Conservation (phyloP, 2,888 invertebrate genomes). For the Drosophila paranaensis region DNA sequence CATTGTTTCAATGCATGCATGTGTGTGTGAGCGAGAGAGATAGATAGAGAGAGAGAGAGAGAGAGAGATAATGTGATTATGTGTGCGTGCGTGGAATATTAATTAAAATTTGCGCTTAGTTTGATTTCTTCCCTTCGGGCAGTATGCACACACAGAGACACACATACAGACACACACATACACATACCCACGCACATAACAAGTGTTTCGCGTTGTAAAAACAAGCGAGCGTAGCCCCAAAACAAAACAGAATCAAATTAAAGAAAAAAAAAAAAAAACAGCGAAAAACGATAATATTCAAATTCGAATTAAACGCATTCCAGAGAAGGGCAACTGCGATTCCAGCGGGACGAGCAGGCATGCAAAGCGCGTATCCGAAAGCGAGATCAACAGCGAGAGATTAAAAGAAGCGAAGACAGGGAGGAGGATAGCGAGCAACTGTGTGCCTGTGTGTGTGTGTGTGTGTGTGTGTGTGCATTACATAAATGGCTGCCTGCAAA, state of each 20-base stretch:
- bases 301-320: conserved; percentile 77
- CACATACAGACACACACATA: background rate
- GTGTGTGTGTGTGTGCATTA: conserved; percentile 38
- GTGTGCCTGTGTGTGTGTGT: background rate
- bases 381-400: conserved; percentile 69
- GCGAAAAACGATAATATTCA: conserved; percentile 69
- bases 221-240: conserved; percentile 63
- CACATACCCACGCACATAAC: conserved; percentile 38
- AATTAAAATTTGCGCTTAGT: conserved; percentile 78
- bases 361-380: conserved; percentile 70
- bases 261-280: conserved; percentile 12
- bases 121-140: conserved; percentile 67
- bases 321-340: conserved; percentile 58
- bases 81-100: conserved; percentile 78
- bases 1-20: conserved; percentile 50
- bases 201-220: conserved; percentile 78
- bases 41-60: conserved; percentile 1
- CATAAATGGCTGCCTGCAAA: conserved; percentile 65
- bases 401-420: conserved; percentile 50
- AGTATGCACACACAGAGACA: conserved; percentile 10
- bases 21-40: conserved; percentile 2
- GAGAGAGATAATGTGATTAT: conserved; percentile 14
- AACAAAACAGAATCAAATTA: conserved; percentile 58
- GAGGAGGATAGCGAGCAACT: conserved; percentile 21
- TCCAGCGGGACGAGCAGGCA: conserved; percentile 37